Evolutionary conservation across 1,140 invertebrate genomes (phyloP), one percentile per base, ranked within the genome.

Genomic region (Anadara kagoshimensis): DNA sequence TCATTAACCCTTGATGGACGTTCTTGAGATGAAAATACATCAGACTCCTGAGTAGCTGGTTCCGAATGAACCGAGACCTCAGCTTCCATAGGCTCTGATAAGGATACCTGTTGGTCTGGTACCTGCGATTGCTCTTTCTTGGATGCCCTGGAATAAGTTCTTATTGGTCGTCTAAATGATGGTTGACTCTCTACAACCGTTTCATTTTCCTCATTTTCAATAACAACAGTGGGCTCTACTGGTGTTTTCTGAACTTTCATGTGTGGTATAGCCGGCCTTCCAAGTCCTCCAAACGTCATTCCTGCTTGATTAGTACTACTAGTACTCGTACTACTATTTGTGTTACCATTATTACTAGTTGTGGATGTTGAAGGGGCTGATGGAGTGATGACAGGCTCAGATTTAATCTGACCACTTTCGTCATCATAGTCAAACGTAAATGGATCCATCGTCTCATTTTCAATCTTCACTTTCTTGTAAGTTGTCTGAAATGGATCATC

Each of bases 351-450:
- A 4, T 10, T 20, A n/a, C 36, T 22, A 12, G 49, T 22, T 29
- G 75, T 72, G 44, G 49, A 47, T 49, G 71, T 26, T 58, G 54
- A 56, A 22, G 58, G 36, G 18, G 59, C 56, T 43, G 57, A n/a
- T n/a, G 57, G 36, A n/a, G 57, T n/a, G 22, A 26, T 16, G 41
- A 18, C 26, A 18, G 57, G 58, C 36, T 69, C 69, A 65, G 76
- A 68, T 24, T 69, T 69, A 14, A 64, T 49, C 5, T 62, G 67
- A 41, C 63, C 67, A 43, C 44, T 43, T 65, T 73, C 73, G 43
- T 81, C 81, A 36, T 81, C 83, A 51, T 72, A 69, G 49, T 83
- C 83, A 78, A 84, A 84, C 57, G 79, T 78, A 47, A 84, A 84
- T n/a, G 78, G 78, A 73, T 84, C 83, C 22, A 76, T 69, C 7